phyloP scores from a whole-genome alignment of 2,888 invertebrate genomes.

The Poecilobothrus nobilitatus region DNA sequence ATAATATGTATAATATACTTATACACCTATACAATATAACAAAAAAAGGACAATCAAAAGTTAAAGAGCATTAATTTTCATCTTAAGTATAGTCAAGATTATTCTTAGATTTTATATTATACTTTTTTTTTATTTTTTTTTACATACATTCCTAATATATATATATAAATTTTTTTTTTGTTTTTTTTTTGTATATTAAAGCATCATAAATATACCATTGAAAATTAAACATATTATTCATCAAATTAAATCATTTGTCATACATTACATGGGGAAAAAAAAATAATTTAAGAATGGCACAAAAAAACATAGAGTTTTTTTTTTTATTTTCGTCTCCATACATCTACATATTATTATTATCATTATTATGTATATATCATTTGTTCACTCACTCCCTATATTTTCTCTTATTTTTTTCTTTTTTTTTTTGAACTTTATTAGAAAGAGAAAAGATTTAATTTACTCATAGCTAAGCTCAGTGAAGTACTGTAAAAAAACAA shows the following conservation, averaged over 20 bases:
- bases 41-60: neutral
- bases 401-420: no score
- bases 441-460: neutral
- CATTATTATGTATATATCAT: no score
- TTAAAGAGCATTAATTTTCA: neutral
- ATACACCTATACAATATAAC: neutral
- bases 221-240: constrained; percentile 6
- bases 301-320: neutral
- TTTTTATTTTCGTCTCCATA: neutral
- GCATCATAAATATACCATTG: neutral
- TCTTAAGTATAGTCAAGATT: neutral
- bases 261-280: neutral
- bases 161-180: neutral
- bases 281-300: neutral
- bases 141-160: neutral
- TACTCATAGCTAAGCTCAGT: neutral
- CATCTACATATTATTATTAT: no score
- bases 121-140: neutral
- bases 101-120: neutral
- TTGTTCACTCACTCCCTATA: no score
- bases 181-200: neutral
- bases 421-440: no score
- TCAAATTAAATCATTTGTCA: constrained; percentile 6
- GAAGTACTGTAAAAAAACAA: neutral
- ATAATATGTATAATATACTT: neutral